phyloP scores from a whole-genome alignment of 2,113 vertebrate species.

The Tetrao urogallus region DNA sequence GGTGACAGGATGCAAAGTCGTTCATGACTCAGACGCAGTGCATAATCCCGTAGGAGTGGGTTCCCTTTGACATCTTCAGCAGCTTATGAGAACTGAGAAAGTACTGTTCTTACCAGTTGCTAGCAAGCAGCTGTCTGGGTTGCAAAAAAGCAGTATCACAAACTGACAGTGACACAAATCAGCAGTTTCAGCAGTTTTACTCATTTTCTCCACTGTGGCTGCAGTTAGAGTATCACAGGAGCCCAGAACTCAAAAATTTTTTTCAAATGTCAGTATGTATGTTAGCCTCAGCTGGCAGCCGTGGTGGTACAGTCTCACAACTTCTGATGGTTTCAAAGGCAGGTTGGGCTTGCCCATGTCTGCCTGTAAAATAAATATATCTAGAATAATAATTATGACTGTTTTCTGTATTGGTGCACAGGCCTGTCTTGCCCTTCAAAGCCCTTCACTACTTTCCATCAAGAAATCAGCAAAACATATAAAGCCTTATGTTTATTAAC shows the following conservation, averaged over 20 bases:
- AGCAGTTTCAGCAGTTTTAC: background rate
- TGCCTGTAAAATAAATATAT: background rate
- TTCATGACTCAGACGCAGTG: rapidly evolving
- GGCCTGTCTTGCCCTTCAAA: background rate
- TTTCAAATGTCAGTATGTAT: rapidly evolving
- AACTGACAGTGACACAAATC: background rate
- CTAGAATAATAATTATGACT: background rate
- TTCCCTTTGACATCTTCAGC: slow-evolving; percentile 2
- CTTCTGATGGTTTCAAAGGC: background rate
- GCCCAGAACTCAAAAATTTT: background rate
- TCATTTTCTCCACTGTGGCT: background rate
- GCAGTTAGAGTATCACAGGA: background rate
- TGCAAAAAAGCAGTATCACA: background rate
- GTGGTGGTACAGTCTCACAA: rapidly evolving
- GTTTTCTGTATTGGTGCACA: too few relatives aligned
- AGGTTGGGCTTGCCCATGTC: background rate
- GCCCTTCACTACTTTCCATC: background rate
- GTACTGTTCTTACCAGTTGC: background rate
- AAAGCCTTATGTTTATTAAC: background rate
- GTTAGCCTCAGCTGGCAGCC: background rate
- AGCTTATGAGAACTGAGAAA: background rate
- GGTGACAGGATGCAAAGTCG: background rate
- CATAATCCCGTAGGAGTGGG: background rate
- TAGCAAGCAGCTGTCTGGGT: slow-evolving; percentile 24
- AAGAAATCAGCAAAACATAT: background rate